Conservation (phyloP, 2,113 vertebrate species). For the Silurus asotus region DNA sequence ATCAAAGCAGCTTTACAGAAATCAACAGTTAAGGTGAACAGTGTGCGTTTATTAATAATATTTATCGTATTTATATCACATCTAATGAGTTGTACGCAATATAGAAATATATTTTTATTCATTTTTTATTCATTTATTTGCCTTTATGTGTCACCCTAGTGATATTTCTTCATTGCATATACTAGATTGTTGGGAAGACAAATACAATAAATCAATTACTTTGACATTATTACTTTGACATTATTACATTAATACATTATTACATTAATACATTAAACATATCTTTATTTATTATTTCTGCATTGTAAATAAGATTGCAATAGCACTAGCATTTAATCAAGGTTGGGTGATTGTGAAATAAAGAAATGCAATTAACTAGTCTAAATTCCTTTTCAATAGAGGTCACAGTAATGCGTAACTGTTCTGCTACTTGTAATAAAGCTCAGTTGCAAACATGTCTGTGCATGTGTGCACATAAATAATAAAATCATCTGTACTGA, state of each 20-base stretch:
- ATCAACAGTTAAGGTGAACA: no score
- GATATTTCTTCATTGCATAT: not conserved
- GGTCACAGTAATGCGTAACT: not conserved
- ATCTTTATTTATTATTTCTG: no score
- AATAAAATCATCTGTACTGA: not conserved
- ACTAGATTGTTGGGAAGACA: not conserved
- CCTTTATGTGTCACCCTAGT: not conserved
- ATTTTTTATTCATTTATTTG: not conserved
- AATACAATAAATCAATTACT: not conserved
- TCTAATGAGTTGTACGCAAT: not conserved
- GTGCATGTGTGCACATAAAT: not conserved
- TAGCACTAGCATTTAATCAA: no score
- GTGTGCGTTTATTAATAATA: no score
- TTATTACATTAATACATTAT: no score
- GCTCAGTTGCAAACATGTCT: not conserved
- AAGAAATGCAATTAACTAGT: not conserved
- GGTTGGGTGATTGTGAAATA: no score
- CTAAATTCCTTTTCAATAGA: not conserved
- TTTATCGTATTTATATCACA: not conserved
- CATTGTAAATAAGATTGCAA: no score
- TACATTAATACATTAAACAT: no score
- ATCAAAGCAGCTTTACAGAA: not conserved
- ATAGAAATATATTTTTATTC: not conserved
- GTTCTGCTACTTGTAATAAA: not conserved
- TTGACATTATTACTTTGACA: no score